phyloP scores from a whole-genome alignment of 2,113 vertebrate genomes.

The Dicrurus megarhynchus region DNA sequence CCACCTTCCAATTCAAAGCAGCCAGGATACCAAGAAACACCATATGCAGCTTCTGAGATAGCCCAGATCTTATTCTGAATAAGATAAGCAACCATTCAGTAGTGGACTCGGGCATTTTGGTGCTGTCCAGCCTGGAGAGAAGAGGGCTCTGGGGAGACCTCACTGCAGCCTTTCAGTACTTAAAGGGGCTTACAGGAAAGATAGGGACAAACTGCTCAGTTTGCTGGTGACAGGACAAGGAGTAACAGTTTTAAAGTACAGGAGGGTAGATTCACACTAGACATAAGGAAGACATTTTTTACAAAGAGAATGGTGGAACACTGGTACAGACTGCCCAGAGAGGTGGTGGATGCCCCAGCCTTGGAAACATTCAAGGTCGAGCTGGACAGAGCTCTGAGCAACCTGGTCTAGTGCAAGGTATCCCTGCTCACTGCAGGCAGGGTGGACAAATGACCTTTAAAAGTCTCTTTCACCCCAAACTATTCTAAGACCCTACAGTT shows the following conservation, averaged over 20 bases:
- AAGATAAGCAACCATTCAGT: not conserved
- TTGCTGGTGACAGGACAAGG: not conserved
- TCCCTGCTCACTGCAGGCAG: not conserved
- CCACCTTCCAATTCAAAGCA: not conserved
- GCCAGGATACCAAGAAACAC: not conserved
- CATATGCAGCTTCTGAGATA: not conserved
- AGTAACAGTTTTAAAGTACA: not conserved
- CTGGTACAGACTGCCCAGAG: not conserved
- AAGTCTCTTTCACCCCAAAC: not conserved
- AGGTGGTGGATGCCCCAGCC: not conserved
- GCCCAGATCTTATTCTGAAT: not conserved
- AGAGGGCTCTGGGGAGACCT: not conserved
- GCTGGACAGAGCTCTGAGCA: not conserved
- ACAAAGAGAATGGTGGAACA: not conserved
- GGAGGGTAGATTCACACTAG: not conserved
- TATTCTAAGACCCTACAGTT: not conserved
- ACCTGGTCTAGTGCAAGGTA: not conserved
- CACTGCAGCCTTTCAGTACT: not conserved
- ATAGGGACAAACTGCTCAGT: not conserved
- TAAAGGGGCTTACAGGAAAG: not conserved
- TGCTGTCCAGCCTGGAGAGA: not conserved
- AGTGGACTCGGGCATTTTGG: not conserved
- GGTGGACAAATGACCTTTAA: not conserved
- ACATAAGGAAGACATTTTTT: not conserved
- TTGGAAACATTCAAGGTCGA: not conserved